These are phyloP conservation scores for Dallia pectoralis DNA, from an alignment of 2,797 vertebrate genomes.

Conservation along the genomic window DNA sequence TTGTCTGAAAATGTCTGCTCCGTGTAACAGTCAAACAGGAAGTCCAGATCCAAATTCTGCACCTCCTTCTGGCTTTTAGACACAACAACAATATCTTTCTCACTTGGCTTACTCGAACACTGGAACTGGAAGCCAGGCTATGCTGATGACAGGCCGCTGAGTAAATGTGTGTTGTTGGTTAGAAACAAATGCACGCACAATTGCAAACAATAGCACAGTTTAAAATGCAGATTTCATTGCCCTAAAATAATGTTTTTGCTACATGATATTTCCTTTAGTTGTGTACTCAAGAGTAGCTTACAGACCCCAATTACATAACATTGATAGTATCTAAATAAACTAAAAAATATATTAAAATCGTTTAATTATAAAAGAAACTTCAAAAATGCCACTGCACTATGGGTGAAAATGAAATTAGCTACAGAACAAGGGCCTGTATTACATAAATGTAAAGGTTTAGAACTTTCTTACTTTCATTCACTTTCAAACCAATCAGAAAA, in stretches of 20 bases:
- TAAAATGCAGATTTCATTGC: slow-evolving; percentile 64
- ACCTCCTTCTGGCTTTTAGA: too few species aligned
- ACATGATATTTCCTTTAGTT: too few species aligned
- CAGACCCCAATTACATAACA: background rate
- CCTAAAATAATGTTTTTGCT: slow-evolving; percentile 68
- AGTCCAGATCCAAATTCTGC: too few species aligned
- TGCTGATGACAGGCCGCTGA: too few species aligned
- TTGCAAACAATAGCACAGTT: slow-evolving; percentile 21
- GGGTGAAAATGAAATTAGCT: background rate
- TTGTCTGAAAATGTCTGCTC: too few species aligned
- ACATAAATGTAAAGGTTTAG: slow-evolving; percentile 32
- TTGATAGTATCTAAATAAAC: background rate
- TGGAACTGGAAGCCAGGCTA: too few species aligned
- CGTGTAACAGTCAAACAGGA: too few species aligned
- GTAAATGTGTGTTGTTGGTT: too few species aligned
- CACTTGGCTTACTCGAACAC: slow-evolving; percentile 1
- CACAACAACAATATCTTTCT: too few species aligned
- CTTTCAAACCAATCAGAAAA: background rate
- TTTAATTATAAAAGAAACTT: slow-evolving; percentile 27
- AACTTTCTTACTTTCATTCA: slow-evolving; percentile 35
- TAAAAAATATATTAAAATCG: slow-evolving; percentile 17
- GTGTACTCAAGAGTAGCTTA: slow-evolving; percentile 38
- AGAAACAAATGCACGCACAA: slow-evolving; percentile 27
- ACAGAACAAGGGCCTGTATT: background rate
- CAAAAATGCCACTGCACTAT: too few species aligned